A percentile compares a stretch with the other conserved stretches of the same genome.
These are phyloP conservation scores for Morpho helenor DNA, from an alignment of 2,888 invertebrate genomes.

Conservation along the genomic window DNA sequence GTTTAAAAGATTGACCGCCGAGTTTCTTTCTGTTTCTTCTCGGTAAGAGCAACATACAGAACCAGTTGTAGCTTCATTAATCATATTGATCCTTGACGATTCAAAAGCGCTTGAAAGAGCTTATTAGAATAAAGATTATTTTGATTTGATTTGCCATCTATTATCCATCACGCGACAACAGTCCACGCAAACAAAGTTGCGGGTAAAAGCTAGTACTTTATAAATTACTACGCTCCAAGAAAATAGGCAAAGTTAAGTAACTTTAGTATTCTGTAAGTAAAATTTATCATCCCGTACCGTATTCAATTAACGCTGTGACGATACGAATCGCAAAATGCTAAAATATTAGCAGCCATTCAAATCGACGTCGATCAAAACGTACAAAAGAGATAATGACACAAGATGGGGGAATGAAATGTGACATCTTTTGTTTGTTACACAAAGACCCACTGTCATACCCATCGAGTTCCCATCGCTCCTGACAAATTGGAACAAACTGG, in stretches of 20 bases:
- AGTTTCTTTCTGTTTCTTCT: no score
- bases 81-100: no score
- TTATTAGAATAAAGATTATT: no score
- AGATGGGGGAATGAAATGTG: conserved; percentile 40
- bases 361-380: conserved; percentile 23
- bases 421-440: conserved; percentile 55
- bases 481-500: conserved; percentile 71
- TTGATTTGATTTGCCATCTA: no score
- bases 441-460: conserved; percentile 48
- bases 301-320: conserved; percentile 11
- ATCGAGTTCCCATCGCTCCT: conserved; percentile 61
- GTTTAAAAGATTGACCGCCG: no score
- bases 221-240: no score
- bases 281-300: conserved; percentile 3
- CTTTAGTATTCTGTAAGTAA: not conserved
- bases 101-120: no score
- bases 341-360: conserved; percentile 20
- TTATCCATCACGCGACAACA: no score
- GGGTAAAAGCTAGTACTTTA: no score
- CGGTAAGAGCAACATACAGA: no score
- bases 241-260: not conserved
- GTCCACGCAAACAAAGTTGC: no score
- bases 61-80: no score
- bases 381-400: conserved; percentile 32
- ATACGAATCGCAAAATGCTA: conserved; percentile 16